Evolutionary conservation across 2,797 vertebrate species (phyloP).

Genomic region (Chelidonichthys spinosus): DNA sequence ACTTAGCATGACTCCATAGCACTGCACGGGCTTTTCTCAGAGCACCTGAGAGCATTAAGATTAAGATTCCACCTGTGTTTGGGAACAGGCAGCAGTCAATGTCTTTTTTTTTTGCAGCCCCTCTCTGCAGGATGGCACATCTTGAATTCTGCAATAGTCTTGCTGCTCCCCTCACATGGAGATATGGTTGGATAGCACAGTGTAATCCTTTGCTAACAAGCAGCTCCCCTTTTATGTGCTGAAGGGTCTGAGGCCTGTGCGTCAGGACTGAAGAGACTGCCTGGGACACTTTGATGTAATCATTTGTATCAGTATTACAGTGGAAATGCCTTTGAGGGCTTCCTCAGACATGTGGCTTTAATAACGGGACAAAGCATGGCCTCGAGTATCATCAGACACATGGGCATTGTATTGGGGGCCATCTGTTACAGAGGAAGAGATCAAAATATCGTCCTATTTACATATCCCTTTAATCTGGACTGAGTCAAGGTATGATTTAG

Average conservation of each 20-base stretch:
- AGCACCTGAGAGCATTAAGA: constrained; percentile 49
- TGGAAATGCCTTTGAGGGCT: constrained; percentile 27
- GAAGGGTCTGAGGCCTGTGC: constrained; percentile 32
- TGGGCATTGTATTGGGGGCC: constrained; percentile 24
- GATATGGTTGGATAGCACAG: constrained; percentile 24
- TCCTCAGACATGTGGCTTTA: constrained; percentile 60
- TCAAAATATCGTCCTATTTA: constrained; percentile 11
- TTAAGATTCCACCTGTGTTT: constrained; percentile 66
- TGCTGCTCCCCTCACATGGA: constrained; percentile 18
- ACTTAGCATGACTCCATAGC: constrained; percentile 55
- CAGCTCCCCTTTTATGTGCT: constrained; percentile 22
- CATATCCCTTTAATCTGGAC: not conserved
- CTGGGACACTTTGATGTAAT: constrained; percentile 43
- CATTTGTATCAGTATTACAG: constrained; percentile 35
- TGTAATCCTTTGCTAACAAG: constrained; percentile 44
- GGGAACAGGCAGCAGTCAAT: constrained; percentile 44
- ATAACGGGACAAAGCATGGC: constrained; percentile 51
- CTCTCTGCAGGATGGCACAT: constrained; percentile 27
- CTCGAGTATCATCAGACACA: constrained; percentile 40
- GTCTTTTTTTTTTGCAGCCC: constrained; percentile 9
- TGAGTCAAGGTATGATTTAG: constrained; percentile 5
- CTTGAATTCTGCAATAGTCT: constrained; percentile 35
- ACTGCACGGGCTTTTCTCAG: constrained; percentile 35
- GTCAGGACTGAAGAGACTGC: constrained; percentile 32
- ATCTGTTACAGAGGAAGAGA: constrained; percentile 46